Percentiles rank a stretch among this genome's conserved stretches.
Conservation (phyloP, 2,797 vertebrate genomes). For the Morelia viridis region DNA sequence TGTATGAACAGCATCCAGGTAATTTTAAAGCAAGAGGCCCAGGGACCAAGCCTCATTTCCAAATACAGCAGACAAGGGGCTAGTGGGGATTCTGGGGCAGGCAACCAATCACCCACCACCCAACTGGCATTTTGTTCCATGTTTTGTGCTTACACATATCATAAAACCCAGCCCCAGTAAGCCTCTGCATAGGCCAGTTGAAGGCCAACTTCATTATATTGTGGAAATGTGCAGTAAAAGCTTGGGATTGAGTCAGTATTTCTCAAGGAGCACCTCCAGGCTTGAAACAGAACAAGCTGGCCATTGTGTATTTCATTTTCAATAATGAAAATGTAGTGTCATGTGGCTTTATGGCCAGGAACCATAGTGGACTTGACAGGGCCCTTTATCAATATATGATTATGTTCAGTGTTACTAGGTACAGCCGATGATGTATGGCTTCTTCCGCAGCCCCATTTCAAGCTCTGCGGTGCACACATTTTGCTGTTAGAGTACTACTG, state of each 20-base stretch:
- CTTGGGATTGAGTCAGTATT: constrained; percentile 1
- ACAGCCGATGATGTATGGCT: not conserved
- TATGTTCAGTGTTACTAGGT: constrained; percentile 33
- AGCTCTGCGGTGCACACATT: constrained; percentile 36
- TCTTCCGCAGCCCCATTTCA: constrained; percentile 25
- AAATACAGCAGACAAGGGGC: not conserved
- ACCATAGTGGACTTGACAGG: constrained; percentile 45
- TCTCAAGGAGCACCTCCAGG: not conserved
- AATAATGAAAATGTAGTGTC: constrained; percentile 49
- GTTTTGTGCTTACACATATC: constrained; percentile 2
- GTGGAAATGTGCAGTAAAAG: constrained; percentile 29
- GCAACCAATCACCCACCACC: not conserved
- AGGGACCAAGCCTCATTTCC: not conserved
- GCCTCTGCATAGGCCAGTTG: not conserved
- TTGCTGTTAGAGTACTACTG: not conserved
- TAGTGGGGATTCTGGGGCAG: not conserved
- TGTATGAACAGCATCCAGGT: not conserved
- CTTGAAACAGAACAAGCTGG: not conserved
- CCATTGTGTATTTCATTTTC: constrained; percentile 54
- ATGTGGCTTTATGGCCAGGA: constrained; percentile 37
- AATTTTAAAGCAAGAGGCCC: not conserved
- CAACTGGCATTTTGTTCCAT: not conserved
- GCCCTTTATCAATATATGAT: constrained; percentile 46
- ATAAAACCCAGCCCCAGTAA: not conserved
- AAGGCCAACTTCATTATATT: constrained; percentile 31